Base-by-base conservation (phyloP, 2,113 vertebrate genomes). In the Paramormyrops kingsleyae region DNA sequence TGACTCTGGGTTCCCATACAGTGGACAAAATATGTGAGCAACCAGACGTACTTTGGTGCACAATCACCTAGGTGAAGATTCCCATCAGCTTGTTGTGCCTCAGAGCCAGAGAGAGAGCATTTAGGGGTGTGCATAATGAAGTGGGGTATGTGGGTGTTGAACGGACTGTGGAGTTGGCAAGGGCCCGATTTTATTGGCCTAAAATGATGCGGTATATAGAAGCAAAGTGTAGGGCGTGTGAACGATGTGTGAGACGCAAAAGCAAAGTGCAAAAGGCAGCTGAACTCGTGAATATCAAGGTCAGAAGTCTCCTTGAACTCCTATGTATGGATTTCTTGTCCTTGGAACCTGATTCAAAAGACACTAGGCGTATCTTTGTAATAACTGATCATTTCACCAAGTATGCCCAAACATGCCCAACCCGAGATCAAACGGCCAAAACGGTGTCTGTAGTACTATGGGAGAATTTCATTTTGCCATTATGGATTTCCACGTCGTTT, bases 401-500 rank as follows among this genome's bases (percentile, higher is more conserved):
- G 59, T 90, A 50, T 88, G 88, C 91, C 0, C 50, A 50, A 56
- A 6, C 19, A 46, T 91, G 62, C 27, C 88, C 90, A 0, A 92
- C 91, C 0, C 89, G 27, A 83, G 91, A 91, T 17, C 90, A 90
- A 62, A 92, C 91, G 6, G 91, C 90, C 19, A 87, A 39, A 21
- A 91, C 83, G 2, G 46, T 90, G 4, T 56, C 88, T 3, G 86
- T n/a, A 2, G 19, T 91, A 4, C 10, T 92, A 31, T 92, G 90
- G 89, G 89, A 91, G 17, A 90, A 91, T 27, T 46, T 92, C 0
- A 90, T 91, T n/a, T 31, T 70, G 90, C 2, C 13, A 80, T n/a
- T 91, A 88, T 91, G 90, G 91, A 13, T 92, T 92, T 80, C 92
- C 90, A 2, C 24, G 31, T 5, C 39, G 83, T 9, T 21, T 91